Evolutionary conservation across 2,113 vertebrate species (phyloP), one percentile per base, ranked within the genome.

Genomic region (Peucedramus taeniatus): DNA sequence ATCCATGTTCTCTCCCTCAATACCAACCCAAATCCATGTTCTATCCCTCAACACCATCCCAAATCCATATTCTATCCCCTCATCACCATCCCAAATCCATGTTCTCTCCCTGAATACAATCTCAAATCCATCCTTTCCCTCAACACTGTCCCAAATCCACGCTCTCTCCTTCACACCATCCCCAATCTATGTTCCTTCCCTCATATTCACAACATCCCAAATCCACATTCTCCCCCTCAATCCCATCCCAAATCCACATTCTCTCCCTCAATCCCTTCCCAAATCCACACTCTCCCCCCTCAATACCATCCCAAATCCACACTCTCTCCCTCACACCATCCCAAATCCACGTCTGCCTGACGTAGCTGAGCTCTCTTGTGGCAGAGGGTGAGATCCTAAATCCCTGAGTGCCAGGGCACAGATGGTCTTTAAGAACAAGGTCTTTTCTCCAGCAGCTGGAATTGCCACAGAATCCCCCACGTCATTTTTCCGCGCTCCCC

Each of bases 11-110:
- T 18, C 15, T 24, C 28, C 69, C 37, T 54, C 7, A 33, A 22
- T 1, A 40, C 23, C 1, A 2, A 6, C 44, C 22, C 17, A 77
- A 61, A 39, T 50, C 21, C 9, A 16, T 0, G 0, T 0, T 68
- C 4, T 57, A 4, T 4, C 51, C 64, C 42, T 59, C 7, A 39
- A 35, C 0, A 42, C 4, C 4, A 8, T 20, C 35, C 44, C 49
- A 79, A 78, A 64, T n/a, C 23, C 24, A 68, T 3, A 1, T 9
- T n/a, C 3, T 9, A 6, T 13, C 31, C 31, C 42, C 28, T 40
- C 21, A 31, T 17, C 1, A n/a, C 7, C 6, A 24, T 11, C 40
- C 30, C 26, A 39, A 70, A 50, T 39, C 10, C 27, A 9, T 1
- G 1, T 4, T 70, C 14, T 23, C 4, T 12, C 66, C n/a, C 47